Conservation (phyloP, 1,140 invertebrate genomes). For the Caenorhabditis briggsae region DNA sequence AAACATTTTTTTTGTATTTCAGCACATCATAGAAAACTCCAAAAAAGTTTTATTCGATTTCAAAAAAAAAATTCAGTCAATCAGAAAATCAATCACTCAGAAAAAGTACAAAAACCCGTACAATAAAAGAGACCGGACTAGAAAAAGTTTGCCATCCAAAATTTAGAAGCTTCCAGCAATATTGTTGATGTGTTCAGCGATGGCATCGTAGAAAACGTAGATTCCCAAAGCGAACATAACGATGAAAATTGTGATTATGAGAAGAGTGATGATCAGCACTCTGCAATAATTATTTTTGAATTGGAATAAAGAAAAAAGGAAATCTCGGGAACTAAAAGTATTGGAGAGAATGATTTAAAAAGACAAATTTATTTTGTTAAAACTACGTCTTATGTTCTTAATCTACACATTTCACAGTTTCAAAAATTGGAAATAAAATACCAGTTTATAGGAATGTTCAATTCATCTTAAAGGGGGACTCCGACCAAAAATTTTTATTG, state of each 20-base stretch:
- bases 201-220: conserved; percentile 32
- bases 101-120: conserved; percentile 7
- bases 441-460: no score
- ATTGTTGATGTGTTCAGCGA: conserved; percentile 38
- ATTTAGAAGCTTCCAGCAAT: conserved; percentile 29
- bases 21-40: not conserved
- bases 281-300: not conserved
- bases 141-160: not conserved
- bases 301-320: not conserved
- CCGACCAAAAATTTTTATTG: no score
- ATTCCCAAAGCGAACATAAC: conserved; percentile 31
- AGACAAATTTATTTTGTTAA: no score
- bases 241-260: conserved; percentile 41
- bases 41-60: not conserved
- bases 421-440: no score
- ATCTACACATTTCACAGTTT: no score
- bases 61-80: not conserved
- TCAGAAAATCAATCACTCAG: not conserved
- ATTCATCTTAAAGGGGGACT: no score
- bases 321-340: not conserved
- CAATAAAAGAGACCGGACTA: not conserved
- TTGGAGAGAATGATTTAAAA: not conserved
- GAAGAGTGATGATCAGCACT: conserved; percentile 37
- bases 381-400: no score
- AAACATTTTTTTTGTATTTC: no score